Evolutionary conservation across 2,888 invertebrate species (phyloP).

Genomic region (Cantharis nigra): DNA sequence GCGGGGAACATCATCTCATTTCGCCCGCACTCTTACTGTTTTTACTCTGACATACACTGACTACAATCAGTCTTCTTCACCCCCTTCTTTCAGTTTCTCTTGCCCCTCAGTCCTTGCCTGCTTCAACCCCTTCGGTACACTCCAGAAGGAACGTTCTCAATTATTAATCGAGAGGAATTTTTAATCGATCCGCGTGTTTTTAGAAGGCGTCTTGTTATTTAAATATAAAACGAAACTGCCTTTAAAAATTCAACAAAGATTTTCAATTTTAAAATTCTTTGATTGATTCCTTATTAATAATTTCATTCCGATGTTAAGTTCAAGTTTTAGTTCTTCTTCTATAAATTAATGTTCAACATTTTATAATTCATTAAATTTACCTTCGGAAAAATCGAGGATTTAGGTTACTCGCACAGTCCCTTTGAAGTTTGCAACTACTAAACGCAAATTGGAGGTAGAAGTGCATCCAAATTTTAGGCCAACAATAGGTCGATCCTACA

Average conservation of each 20-base stretch:
- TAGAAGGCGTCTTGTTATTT: conserved; percentile 40
- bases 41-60: conserved; percentile 56
- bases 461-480: background rate
- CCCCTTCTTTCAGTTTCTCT: conserved; percentile 34
- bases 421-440: background rate
- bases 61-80: conserved; percentile 56
- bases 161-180: conserved; percentile 46
- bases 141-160: conserved; percentile 43
- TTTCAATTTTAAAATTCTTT: background rate
- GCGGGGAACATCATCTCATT: conserved; percentile 66
- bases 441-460: background rate
- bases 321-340: background rate
- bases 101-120: conserved; percentile 34
- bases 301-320: background rate
- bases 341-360: background rate
- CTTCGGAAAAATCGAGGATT: background rate
- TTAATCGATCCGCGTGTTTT: conserved; percentile 43
- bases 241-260: conserved; percentile 1
- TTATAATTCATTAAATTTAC: background rate
- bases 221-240: conserved; percentile 20
- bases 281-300: background rate
- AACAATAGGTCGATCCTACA: background rate
- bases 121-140: conserved; percentile 38
- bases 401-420: background rate
- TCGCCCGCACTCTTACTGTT: conserved; percentile 66